A percentile compares a stretch with the other conserved stretches of the same genome.
phyloP scores from a whole-genome alignment of 2,797 vertebrate genomes.

The Bradypodion pumilum region DNA sequence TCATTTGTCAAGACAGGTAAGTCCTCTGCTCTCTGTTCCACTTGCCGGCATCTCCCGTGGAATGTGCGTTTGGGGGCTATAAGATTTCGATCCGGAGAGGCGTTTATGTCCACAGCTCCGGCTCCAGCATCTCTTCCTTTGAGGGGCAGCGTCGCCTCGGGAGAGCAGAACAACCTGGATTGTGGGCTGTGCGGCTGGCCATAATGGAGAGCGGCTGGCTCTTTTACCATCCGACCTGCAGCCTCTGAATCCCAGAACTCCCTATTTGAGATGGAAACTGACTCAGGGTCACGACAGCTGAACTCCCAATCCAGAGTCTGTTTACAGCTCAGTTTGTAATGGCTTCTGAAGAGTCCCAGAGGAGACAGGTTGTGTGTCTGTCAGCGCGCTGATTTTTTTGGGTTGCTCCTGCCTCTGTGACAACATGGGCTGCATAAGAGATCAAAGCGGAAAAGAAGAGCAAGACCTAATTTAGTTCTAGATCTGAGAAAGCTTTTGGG shows the following conservation, averaged over 20 bases:
- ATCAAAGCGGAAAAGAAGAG: background rate
- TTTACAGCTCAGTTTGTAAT: background rate
- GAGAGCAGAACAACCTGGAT: background rate
- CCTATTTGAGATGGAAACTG: background rate
- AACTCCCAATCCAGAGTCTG: background rate
- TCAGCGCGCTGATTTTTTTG: background rate
- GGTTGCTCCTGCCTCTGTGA: background rate
- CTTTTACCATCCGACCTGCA: background rate
- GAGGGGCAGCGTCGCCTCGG: background rate
- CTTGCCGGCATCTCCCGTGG: background rate
- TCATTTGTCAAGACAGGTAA: conserved; percentile 10
- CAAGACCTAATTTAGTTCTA: too few species aligned
- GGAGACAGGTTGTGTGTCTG: background rate
- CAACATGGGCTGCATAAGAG: background rate
- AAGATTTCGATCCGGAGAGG: background rate
- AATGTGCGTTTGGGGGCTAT: background rate
- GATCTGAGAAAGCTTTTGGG: too few species aligned
- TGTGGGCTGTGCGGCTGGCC: background rate
- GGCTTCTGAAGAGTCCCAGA: background rate
- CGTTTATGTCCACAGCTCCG: conserved; percentile 5
- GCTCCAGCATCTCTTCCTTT: conserved; percentile 1
- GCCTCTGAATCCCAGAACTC: background rate
- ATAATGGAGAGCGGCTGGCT: background rate
- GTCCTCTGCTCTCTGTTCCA: background rate
- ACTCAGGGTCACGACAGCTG: background rate